Conservation (phyloP, 2,888 invertebrate species). For the Leptogaster cylindrica region DNA sequence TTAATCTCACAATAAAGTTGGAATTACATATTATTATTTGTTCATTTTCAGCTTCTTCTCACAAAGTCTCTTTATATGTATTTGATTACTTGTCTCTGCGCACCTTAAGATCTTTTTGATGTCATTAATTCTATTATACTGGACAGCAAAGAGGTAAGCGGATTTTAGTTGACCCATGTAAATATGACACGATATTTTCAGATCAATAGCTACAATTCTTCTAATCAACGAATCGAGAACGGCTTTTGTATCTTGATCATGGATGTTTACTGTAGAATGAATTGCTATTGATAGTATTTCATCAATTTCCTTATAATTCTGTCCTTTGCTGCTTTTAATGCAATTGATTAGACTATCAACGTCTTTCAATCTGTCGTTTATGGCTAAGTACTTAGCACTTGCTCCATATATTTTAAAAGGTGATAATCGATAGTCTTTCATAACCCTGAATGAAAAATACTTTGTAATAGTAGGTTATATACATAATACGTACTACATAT, state of each 20-base stretch:
- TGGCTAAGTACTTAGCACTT: slow-evolving; percentile 72
- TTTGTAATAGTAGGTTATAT: background rate
- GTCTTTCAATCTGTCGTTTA: slow-evolving; percentile 68
- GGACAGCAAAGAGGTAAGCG: slow-evolving; percentile 81
- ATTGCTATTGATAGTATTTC: slow-evolving; percentile 67
- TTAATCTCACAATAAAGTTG: no score
- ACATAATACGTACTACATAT: background rate
- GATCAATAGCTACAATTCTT: slow-evolving; percentile 65
- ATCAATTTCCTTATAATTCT: slow-evolving; percentile 63
- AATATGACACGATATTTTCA: slow-evolving; percentile 80
- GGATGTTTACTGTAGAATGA: slow-evolving; percentile 59
- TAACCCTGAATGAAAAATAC: slow-evolving; percentile 65
- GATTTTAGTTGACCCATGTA: slow-evolving; percentile 83
- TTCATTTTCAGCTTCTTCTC: slow-evolving; percentile 70
- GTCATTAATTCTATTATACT: slow-evolving; percentile 72
- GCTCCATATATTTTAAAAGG: slow-evolving; percentile 75
- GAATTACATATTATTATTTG: no score
- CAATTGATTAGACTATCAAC: slow-evolving; percentile 74
- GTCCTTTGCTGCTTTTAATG: slow-evolving; percentile 64
- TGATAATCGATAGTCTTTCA: slow-evolving; percentile 73
- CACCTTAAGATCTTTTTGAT: slow-evolving; percentile 79
- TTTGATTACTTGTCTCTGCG: slow-evolving; percentile 79
- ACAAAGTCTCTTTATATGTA: slow-evolving; percentile 80
- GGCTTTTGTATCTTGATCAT: slow-evolving; percentile 63
- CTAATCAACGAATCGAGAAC: slow-evolving; percentile 67